These are phyloP conservation scores for Ceyx margarethae DNA, from an alignment of 2,113 vertebrate genomes.

Conservation along the genomic window DNA sequence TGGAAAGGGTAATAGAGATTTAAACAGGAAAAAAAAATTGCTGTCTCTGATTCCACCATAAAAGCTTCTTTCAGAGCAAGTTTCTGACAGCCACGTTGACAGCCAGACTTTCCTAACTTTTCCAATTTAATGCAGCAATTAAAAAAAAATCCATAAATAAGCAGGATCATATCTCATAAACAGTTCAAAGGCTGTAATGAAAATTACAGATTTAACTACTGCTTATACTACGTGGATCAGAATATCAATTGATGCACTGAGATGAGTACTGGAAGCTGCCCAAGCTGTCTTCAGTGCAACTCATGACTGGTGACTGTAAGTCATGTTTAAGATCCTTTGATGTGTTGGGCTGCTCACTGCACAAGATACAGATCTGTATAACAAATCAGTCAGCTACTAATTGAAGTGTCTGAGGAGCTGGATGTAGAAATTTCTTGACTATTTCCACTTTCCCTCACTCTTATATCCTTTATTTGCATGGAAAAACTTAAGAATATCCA, in stretches of 20 bases:
- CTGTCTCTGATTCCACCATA: background rate
- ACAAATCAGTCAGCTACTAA: background rate
- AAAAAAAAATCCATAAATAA: conserved; percentile 12
- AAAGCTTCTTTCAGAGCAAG: fast-evolving
- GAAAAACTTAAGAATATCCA: background rate
- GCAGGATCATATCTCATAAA: background rate
- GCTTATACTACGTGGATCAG: background rate
- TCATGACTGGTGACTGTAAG: background rate
- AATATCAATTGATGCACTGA: background rate
- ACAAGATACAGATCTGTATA: background rate
- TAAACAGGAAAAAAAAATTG: background rate
- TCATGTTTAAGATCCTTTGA: background rate
- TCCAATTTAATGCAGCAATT: background rate
- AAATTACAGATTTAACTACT: conserved; percentile 6
- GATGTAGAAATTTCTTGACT: background rate
- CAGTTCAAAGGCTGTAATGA: conserved; percentile 9
- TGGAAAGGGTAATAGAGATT: background rate
- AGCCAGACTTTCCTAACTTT: background rate
- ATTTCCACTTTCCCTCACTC: background rate
- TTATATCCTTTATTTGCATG: background rate
- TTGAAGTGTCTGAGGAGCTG: background rate
- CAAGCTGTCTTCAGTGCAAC: background rate
- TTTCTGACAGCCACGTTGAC: background rate
- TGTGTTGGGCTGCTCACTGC: background rate
- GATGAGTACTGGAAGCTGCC: background rate